These are phyloP conservation scores for Lichenostomus cassidix DNA, from an alignment of 2,113 vertebrate species.

Conservation along the genomic window DNA sequence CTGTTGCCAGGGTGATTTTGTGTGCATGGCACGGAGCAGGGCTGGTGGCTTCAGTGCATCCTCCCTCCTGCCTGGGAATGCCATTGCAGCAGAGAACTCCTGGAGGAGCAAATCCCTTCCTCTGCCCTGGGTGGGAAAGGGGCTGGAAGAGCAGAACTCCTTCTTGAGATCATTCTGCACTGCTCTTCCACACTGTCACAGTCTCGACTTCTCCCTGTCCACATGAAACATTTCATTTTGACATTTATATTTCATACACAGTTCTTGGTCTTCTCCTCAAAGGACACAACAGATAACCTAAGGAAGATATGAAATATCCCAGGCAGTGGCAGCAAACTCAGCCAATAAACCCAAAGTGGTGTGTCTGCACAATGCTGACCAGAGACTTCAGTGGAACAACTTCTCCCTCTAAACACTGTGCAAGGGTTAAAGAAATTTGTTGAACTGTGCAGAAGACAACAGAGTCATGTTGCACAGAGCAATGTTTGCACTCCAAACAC, in stretches of 20 bases:
- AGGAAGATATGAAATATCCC: neutral
- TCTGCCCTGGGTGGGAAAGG: neutral
- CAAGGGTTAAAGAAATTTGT: neutral
- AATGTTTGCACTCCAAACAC: neutral
- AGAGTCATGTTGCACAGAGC: neutral
- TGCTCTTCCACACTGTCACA: neutral
- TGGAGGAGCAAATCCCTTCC: neutral
- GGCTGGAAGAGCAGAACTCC: neutral
- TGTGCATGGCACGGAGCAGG: constrained; percentile 11
- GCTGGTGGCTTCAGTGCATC: neutral
- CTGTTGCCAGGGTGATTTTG: constrained; percentile 72
- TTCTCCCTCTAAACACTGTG: neutral
- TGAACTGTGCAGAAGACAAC: neutral
- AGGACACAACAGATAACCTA: neutral
- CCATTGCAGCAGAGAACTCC: neutral
- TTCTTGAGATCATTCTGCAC: neutral
- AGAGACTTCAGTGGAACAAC: neutral
- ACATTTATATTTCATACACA: neutral
- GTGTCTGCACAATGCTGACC: neutral
- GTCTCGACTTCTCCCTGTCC: neutral
- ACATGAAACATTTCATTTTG: neutral
- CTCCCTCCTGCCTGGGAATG: neutral
- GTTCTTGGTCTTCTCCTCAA: neutral
- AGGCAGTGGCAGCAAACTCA: neutral
- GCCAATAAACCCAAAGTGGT: neutral